Evolutionary conservation across 2,797 vertebrate genomes (phyloP).

Genomic region (Alauda arvensis): DNA sequence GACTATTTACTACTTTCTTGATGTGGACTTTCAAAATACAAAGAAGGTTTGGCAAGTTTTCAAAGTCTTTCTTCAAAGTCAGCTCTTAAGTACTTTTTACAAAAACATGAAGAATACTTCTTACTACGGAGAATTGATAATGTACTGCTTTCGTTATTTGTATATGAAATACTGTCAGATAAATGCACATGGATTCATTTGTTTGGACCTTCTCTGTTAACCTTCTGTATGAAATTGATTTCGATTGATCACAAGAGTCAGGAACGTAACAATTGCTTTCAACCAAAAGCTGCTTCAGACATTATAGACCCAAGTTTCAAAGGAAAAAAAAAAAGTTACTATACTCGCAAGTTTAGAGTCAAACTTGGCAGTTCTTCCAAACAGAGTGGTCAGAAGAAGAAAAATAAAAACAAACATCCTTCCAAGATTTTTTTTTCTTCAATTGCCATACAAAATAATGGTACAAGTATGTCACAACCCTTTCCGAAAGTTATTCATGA

Average conservation of each 20-base stretch:
- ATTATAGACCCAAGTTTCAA: constrained; percentile 66
- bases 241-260: constrained; percentile 67
- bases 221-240: constrained; percentile 68
- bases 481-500: constrained; percentile 40
- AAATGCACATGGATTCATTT: constrained; percentile 65
- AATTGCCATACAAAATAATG: constrained; percentile 60
- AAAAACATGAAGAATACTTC: constrained; percentile 77
- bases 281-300: constrained; percentile 54
- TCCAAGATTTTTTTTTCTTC: constrained; percentile 61
- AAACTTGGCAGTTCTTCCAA: constrained; percentile 74
- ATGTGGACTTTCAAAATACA: constrained; percentile 83
- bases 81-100: constrained; percentile 74
- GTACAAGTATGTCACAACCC: constrained; percentile 63
- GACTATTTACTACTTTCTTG: constrained; percentile 76
- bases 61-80: constrained; percentile 77
- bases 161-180: constrained; percentile 68
- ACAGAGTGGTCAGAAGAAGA: constrained; percentile 69
- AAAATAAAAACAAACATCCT: constrained; percentile 73
- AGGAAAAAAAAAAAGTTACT: constrained; percentile 63
- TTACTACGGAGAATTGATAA: constrained; percentile 72
- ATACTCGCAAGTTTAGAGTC: constrained; percentile 71
- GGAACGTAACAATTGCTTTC: constrained; percentile 65
- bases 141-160: constrained; percentile 72
- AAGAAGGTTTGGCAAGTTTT: constrained; percentile 80
- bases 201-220: constrained; percentile 60